Conservation (phyloP, 2,888 invertebrate genomes). For the Leptinotarsa peninsularis region DNA sequence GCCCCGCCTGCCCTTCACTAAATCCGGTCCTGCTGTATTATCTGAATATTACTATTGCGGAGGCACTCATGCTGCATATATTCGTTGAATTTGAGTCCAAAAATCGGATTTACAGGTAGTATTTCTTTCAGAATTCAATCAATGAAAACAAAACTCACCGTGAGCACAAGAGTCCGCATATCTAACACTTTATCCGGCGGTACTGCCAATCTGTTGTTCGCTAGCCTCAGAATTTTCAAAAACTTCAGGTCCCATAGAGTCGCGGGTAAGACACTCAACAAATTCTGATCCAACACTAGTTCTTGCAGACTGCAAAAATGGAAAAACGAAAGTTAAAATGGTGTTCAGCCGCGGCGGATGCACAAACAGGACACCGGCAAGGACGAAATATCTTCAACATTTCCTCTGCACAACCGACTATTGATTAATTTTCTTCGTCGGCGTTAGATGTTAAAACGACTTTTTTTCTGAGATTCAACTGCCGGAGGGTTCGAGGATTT, state of each 20-base stretch:
- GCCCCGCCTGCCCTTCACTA: too few relatives aligned
- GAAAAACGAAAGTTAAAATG: slow-evolving; percentile 56
- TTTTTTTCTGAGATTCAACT: slow-evolving; percentile 7
- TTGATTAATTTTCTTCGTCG: slow-evolving; percentile 8
- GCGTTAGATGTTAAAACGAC: neutral
- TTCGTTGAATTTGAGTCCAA: too few relatives aligned
- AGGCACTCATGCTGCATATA: too few relatives aligned
- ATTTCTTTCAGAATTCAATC: neutral
- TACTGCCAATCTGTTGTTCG: slow-evolving; percentile 68
- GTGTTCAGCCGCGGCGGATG: slow-evolving; percentile 58
- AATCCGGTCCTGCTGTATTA: too few relatives aligned
- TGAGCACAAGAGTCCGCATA: slow-evolving; percentile 71
- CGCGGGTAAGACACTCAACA: slow-evolving; percentile 73
- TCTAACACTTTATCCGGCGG: slow-evolving; percentile 68
- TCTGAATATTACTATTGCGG: too few relatives aligned
- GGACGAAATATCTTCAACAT: slow-evolving; percentile 55
- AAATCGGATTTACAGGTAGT: too few relatives aligned
- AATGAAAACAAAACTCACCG: slow-evolving; percentile 63
- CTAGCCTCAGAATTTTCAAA: slow-evolving; percentile 72
- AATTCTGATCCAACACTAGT: slow-evolving; percentile 79
- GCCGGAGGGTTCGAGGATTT: slow-evolving; percentile 12
- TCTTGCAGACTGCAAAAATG: slow-evolving; percentile 75
- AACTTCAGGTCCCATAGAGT: slow-evolving; percentile 72
- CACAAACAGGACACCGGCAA: slow-evolving; percentile 63
- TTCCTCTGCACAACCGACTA: slow-evolving; percentile 35